phyloP scores from a whole-genome alignment of 2,113 vertebrate genomes.

The Triplophysa rosa region DNA sequence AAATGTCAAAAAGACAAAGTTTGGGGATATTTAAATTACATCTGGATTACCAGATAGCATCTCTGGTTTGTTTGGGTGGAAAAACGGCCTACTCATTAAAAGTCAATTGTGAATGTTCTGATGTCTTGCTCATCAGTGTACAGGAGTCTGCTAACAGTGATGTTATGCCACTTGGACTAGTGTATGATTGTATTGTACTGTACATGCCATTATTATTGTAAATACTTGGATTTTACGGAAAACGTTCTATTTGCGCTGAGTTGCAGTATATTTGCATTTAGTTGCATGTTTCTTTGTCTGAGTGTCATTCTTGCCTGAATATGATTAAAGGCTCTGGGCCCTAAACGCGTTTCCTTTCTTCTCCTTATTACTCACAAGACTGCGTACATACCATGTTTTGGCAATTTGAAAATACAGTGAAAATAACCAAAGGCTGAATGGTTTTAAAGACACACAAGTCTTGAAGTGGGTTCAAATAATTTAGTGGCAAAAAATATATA shows the following conservation, averaged over 20 bases:
- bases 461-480: not conserved
- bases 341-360: constrained; percentile 19
- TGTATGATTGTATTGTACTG: constrained; percentile 47
- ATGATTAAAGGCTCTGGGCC: constrained; percentile 56
- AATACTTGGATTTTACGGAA: constrained; percentile 51
- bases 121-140: constrained; percentile 40
- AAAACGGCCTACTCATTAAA: constrained; percentile 26
- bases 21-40: not conserved
- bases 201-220: constrained; percentile 51
- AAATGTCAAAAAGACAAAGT: not conserved
- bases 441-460: not conserved
- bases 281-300: constrained; percentile 57
- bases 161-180: constrained; percentile 41
- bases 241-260: constrained; percentile 44
- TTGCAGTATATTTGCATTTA: constrained; percentile 58
- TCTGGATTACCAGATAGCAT: constrained; percentile 11
- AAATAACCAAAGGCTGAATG: not conserved
- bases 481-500: not conserved
- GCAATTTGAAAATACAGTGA: not conserved
- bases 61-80: constrained; percentile 30
- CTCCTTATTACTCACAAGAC: constrained; percentile 27
- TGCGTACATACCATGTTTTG: not conserved
- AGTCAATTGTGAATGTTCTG: constrained; percentile 35
- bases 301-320: constrained; percentile 53
- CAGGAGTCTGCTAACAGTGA: constrained; percentile 29